phyloP scores from a whole-genome alignment of 30 jellyfish, hydroid and myxozoan genomes.

The Aurelia sp. region DNA sequence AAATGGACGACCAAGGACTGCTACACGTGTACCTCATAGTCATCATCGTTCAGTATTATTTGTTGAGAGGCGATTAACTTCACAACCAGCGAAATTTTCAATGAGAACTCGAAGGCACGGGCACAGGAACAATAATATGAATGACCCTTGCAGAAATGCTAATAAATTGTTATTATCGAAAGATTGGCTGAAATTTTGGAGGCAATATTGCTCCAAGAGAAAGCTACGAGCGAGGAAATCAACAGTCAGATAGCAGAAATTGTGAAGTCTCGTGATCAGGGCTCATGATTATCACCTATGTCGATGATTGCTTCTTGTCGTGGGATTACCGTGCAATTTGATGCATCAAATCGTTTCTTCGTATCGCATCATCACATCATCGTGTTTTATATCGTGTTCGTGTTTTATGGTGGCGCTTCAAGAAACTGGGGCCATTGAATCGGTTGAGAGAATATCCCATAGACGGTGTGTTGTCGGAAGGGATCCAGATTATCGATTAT shows the following conservation, averaged over 20 bases:
- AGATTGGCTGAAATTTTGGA: constrained; percentile 43
- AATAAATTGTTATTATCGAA: constrained; percentile 9
- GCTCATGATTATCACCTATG: no score
- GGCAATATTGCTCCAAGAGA: constrained; percentile 27
- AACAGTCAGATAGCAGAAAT: constrained; percentile 1
- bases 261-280: no score
- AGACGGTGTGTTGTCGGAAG: no score
- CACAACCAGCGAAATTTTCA: constrained; percentile 9
- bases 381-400: no score
- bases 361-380: no score
- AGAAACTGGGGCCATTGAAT: no score
- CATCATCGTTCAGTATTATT: constrained; percentile 77
- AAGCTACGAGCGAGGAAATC: background rate
- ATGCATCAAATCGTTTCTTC: no score
- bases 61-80: constrained; percentile 55
- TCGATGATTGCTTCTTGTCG: no score
- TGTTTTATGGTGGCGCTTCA: no score
- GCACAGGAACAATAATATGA: background rate
- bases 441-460: no score
- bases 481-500: no score
- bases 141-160: constrained; percentile 38
- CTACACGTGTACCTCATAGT: constrained; percentile 55
- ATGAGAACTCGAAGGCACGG: constrained; percentile 70
- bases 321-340: no score
- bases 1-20: constrained; percentile 79